These are phyloP conservation scores for Hypolimnas misippus DNA, from an alignment of 2,888 invertebrate species.

Conservation along the genomic window DNA sequence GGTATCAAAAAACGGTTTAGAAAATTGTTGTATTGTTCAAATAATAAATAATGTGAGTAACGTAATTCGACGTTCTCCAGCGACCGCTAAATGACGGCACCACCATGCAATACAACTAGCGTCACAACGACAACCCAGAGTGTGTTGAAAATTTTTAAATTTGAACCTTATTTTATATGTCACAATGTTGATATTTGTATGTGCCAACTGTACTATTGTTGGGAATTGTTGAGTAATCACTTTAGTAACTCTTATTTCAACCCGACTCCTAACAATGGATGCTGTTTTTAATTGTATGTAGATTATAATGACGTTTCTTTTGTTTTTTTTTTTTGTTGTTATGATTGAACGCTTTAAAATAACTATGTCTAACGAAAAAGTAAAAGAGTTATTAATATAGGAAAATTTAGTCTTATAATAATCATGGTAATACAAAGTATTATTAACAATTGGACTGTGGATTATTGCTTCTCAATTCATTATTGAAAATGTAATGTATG, in stretches of 20 bases:
- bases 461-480: too few species aligned
- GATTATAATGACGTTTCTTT: slow-evolving; percentile 9
- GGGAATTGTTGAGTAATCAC: not conserved
- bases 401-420: too few species aligned
- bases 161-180: not conserved
- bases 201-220: not conserved
- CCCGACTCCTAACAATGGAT: slow-evolving; percentile 9
- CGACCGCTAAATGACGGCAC: too few species aligned
- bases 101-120: too few species aligned
- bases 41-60: too few species aligned
- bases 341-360: not conserved
- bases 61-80: too few species aligned
- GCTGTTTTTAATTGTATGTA: slow-evolving; percentile 10
- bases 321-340: slow-evolving; percentile 7
- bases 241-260: slow-evolving; percentile 7
- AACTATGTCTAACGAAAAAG: not conserved
- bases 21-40: too few species aligned
- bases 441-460: too few species aligned
- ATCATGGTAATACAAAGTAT: too few species aligned
- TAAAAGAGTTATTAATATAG: not conserved
- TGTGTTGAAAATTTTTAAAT: not conserved
- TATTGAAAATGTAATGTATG: too few species aligned
- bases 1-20: too few species aligned
- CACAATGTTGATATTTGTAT: not conserved
- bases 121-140: not conserved